phyloP scores from a whole-genome alignment of 2,888 invertebrate genomes.

The Drosophila aldrichi region DNA sequence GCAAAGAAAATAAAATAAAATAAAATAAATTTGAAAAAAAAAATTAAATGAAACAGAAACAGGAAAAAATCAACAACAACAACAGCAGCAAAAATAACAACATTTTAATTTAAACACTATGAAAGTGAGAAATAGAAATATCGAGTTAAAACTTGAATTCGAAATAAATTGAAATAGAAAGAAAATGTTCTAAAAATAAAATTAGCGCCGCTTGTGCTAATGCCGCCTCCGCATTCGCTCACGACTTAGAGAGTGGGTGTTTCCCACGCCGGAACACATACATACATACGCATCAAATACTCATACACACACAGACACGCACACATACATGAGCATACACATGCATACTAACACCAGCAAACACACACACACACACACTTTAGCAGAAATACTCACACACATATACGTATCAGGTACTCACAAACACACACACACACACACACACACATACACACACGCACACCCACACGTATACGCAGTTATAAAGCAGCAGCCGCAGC shows the following conservation, averaged over 20 bases:
- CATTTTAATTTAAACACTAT: neutral
- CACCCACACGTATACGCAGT: constrained; percentile 12
- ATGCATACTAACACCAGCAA: neutral
- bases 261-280: constrained; percentile 24
- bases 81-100: neutral
- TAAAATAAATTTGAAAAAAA: no score
- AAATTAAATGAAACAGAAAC: neutral
- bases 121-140: neutral
- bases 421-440: constrained; percentile 1
- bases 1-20: no score
- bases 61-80: neutral
- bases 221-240: constrained; percentile 8
- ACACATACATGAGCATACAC: neutral
- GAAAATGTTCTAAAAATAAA: constrained; percentile 2
- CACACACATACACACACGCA: neutral
- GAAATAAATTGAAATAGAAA: neutral
- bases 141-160: neutral
- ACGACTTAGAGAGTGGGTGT: constrained; percentile 41
- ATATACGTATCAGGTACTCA: neutral
- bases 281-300: neutral
- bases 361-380: constrained; percentile 1
- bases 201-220: neutral
- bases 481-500: constrained; percentile 24
- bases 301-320: neutral
- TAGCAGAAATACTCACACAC: neutral